Evolutionary conservation across 2,888 invertebrate species (phyloP), one percentile per base, ranked within the genome.

Genomic region (Meloe dianella): DNA sequence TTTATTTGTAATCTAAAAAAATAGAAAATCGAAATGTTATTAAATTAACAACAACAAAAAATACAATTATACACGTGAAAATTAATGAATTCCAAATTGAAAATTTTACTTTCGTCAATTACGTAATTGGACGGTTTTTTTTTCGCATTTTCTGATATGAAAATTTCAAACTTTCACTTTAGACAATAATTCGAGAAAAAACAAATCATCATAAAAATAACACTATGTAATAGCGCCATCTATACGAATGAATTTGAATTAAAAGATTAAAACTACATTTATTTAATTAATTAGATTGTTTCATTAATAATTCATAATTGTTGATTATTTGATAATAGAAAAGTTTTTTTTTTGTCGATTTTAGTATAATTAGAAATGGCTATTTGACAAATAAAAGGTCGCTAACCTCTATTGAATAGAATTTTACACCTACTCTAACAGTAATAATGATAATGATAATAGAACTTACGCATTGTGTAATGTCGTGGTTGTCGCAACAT

Each of bases 391-490:
- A 14, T n/a, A 38, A 38, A 38, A n/a, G 38, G 12, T 38, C 38
- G 14, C 14, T 38, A 38, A 41, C 41, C n/a, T 41, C 6, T 41
- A 17, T n/a, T 41, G 7, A 1, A 0, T 4, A 38, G 5, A 38
- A 14, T 38, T 38, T n/a, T 14, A 38, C 38, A 38, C 38, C 6
- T n/a, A n/a, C 3, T 4, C 38, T 10, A 38, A 10, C 10, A 38
- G 10, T 14, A 38, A 38, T 38, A 4, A 38, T 14, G 14, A 38
- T 38, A 38, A 38, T 38, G 14, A 38, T 41, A 41, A 41, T 17
- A 41, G 32, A 32, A 75, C 75, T 75, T 71, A 75, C 75, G 67
- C 75, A 75, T 63, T 68, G 41, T 35, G 54, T 20, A 32, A 69
- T 51, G 51, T 73, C 64, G 60, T 75, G 75, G 17, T 63, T 61